Percentiles rank a stretch among this genome's conserved stretches.
Conservation (phyloP, 2,113 vertebrate genomes). For the Hiodon tergisus region DNA sequence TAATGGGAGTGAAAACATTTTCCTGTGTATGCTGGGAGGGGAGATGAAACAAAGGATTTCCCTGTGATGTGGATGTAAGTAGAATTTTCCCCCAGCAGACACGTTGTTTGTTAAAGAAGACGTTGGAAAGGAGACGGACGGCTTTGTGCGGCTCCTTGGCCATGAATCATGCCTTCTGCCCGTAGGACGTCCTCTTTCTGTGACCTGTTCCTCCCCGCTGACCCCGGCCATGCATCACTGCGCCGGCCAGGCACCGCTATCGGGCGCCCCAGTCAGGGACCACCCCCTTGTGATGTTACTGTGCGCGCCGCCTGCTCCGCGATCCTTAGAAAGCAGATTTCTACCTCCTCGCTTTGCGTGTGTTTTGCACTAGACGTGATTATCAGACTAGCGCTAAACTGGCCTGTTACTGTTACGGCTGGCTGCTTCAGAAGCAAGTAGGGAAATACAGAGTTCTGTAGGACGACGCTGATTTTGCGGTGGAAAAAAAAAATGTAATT, state of each 20-base stretch:
- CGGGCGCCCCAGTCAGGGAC: too few species aligned
- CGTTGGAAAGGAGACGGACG: conserved; percentile 31
- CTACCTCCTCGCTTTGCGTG: too few species aligned
- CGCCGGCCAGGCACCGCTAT: not conserved
- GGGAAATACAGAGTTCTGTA: too few species aligned
- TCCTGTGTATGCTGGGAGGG: not conserved
- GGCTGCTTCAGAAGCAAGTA: too few species aligned
- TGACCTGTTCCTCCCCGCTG: conserved; percentile 14
- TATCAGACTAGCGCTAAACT: too few species aligned
- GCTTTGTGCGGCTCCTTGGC: conserved; percentile 35
- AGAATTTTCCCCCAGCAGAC: conserved; percentile 33
- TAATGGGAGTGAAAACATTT: conserved; percentile 22
- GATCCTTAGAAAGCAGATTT: too few species aligned
- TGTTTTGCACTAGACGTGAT: too few species aligned
- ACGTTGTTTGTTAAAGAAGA: conserved; percentile 36
- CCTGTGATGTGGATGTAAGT: conserved; percentile 47
- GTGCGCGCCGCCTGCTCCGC: too few species aligned
- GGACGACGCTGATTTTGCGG: too few species aligned
- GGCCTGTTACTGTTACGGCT: too few species aligned
- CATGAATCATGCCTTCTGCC: conserved; percentile 42
- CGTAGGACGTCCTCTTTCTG: conserved; percentile 11
- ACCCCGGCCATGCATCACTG: conserved; percentile 10
- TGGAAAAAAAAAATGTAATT: too few species aligned
- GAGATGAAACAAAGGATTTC: conserved; percentile 36
- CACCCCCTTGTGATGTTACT: too few species aligned